These are phyloP conservation scores for Spheniscus humboldti DNA, from an alignment of 2,797 vertebrate species.

Conservation along the genomic window DNA sequence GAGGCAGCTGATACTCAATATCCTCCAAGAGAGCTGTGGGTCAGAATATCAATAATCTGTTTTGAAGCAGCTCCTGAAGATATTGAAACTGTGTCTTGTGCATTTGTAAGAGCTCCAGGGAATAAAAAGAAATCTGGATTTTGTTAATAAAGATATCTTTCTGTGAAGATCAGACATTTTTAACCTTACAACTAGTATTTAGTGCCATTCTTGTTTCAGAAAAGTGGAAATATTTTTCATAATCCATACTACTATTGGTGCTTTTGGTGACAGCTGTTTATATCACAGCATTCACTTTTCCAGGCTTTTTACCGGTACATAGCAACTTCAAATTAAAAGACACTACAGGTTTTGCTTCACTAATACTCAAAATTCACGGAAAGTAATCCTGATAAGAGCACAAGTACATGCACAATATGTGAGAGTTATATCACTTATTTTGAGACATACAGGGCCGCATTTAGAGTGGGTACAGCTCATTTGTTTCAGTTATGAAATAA, in stretches of 20 bases:
- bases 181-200: not conserved
- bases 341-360: not conserved
- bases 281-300: not conserved
- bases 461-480: not conserved
- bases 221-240: not conserved
- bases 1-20: slow-evolving; percentile 90
- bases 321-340: not conserved
- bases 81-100: slow-evolving; percentile 75
- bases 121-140: not conserved
- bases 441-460: not conserved
- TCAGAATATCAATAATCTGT: slow-evolving; percentile 83
- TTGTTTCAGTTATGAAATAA: not conserved
- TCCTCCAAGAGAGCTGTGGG: slow-evolving; percentile 81
- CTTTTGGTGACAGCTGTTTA: not conserved
- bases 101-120: slow-evolving; percentile 60
- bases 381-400: not conserved
- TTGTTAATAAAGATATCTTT: not conserved
- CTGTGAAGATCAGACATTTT: not conserved
- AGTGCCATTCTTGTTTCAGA: not conserved
- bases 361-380: not conserved
- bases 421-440: not conserved
- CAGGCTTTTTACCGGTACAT: not conserved
- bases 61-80: slow-evolving; percentile 77
- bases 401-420: no score
- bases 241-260: rapidly evolving